Base-by-base conservation (phyloP, 2,113 vertebrate species). In the Redunca redunca region DNA sequence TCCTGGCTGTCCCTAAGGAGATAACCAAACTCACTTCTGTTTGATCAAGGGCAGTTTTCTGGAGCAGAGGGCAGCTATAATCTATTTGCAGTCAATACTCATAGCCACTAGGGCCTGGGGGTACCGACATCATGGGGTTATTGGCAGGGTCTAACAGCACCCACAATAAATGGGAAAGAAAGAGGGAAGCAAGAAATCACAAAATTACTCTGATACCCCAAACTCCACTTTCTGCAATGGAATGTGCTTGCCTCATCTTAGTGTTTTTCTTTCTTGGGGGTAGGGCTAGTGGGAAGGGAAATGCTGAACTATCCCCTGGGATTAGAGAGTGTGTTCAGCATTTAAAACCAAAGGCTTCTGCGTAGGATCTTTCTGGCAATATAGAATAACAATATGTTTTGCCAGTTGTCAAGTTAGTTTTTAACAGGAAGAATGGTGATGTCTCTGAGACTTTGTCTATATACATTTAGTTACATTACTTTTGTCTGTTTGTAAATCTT, bases 401-500 rank as follows among this genome's bases (percentile, higher is more conserved):
- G 88, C 87, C 43, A 46, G 30, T 71, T 95, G 50, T 78, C 88
- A 91, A 88, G 26, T 86, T 92, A 43, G 25, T 95, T 94, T 96
- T 98, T 85, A 53, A 88, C 53, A 33, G 36, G 84, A 78, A 80
- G 26, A 91, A 91, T 55, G 36, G 25, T 88, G 48, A 85, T 82
- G 16, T 91, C 77, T 88, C 25, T 81, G 53, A 40, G 40, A 87
- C 33, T 81, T 81, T 88, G 50, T 81, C n/a, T 74, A 74, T 57
- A 77, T 71, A 88, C 3, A 58, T 85, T 88, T 88, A 88, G 81
- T 84, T 88, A 83, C 30, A 48, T 48, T 43, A 71, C 26, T 92
- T 90, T 88, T 85, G 55, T 92, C 15, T 90, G 53, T 94, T 94
- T 93, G 58, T 97, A 60, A 64, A 94, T 94, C 26, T 94, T 95